Evolutionary conservation across 1,140 invertebrate genomes (phyloP), one percentile per base, ranked within the genome.

Genomic region (Hormaphis cornu): DNA sequence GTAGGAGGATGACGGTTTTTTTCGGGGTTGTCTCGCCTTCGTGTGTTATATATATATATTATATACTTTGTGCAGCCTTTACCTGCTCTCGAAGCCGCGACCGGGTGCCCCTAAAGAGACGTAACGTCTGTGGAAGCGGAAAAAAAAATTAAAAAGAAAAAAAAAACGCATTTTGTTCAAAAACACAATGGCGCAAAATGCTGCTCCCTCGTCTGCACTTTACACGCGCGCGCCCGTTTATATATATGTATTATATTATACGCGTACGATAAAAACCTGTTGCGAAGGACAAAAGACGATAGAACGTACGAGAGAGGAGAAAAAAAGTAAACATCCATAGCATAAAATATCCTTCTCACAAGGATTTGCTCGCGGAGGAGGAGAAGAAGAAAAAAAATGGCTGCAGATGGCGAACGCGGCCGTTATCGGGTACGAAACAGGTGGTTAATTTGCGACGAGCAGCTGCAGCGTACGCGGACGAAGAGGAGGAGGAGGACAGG

Each of bases 281-380:
- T 48, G 61, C 44, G 18, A 20, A 50, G 61, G 44, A 66, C 44
- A 66, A 66, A 66, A 50, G 44, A 50, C 44, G 50, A 66, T 50
- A 50, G 44, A 50, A 30, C 10, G 18, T 16, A 37, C 35, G 35
- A 37, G 28, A 52, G 3, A 52, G n/a, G 40, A 40, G n/a, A 37
- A 58, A 58, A 61, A 37, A 61, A 48, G 61, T 66, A 66, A 66
- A 66, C 44, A 66, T 58, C 33, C 54, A 24, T 58, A n/a, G n/a
- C n/a, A n/a, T n/a, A n/a, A n/a, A n/a, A n/a, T n/a, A 58, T 40
- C 33, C 20, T 56, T 56, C 53, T 58, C 58, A 46, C 58, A 63
- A 20, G 37, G 61, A 66, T 48, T 66, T 66, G 24, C 24, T 30
- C n/a, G 24, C 1, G 24, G 42, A 46, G 9, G 53, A 10, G 24